Conservation (phyloP, 2,113 vertebrate genomes). For the Cottus gobio region DNA sequence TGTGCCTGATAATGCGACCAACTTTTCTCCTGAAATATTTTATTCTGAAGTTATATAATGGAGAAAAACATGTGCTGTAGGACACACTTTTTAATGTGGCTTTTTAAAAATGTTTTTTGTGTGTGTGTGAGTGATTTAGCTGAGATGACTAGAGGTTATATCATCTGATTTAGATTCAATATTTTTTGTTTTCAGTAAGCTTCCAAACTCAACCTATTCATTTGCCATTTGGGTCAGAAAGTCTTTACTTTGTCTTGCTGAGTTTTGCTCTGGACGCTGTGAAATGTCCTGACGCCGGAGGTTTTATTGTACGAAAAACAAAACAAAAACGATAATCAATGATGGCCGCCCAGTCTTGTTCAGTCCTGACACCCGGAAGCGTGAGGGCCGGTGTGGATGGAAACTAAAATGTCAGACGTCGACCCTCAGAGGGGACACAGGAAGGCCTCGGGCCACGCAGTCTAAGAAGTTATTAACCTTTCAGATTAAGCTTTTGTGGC, state of each 20-base stretch:
- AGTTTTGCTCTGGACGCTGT: constrained; percentile 15
- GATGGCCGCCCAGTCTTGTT: constrained; percentile 12
- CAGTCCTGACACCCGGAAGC: neutral
- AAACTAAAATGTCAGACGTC: constrained; percentile 26
- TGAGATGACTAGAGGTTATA: too few species aligned
- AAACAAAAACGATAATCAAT: neutral
- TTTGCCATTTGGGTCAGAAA: neutral
- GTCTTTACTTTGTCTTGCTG: too few species aligned
- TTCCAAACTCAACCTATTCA: too few species aligned
- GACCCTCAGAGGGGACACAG: neutral
- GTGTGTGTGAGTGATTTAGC: too few species aligned
- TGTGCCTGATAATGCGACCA: too few species aligned
- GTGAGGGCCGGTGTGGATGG: constrained; percentile 20
- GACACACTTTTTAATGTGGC: too few species aligned
- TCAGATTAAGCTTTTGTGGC: neutral
- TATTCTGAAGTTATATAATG: too few species aligned
- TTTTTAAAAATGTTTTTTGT: too few species aligned
- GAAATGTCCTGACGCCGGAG: neutral
- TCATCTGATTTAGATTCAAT: too few species aligned
- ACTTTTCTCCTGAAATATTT: too few species aligned
- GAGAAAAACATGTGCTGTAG: too few species aligned
- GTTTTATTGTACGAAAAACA: neutral
- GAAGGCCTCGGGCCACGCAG: neutral
- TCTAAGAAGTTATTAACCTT: constrained; percentile 14
- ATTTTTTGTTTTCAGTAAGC: too few species aligned